These are phyloP conservation scores for Brachionus asplanchnoidis DNA, from an alignment of 1,140 invertebrate species.

Conservation along the genomic window DNA sequence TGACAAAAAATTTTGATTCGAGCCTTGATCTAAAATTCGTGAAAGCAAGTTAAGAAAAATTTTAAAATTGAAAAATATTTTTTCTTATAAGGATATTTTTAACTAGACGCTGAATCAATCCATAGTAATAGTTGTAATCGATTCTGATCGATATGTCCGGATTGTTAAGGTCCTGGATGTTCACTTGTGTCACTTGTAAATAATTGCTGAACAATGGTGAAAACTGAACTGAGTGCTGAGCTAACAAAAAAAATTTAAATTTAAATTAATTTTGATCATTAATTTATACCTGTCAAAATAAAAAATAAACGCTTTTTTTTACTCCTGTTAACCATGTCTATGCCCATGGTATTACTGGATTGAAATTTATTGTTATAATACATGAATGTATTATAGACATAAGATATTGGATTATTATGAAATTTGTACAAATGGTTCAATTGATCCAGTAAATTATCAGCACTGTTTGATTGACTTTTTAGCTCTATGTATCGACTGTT, in stretches of 20 bases:
- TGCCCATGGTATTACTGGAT: background rate
- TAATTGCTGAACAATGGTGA: slow-evolving; percentile 10
- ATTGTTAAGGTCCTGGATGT: background rate
- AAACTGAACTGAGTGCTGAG: background rate
- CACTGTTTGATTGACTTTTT: background rate
- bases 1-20: background rate
- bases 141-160: background rate
- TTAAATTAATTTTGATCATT: background rate
- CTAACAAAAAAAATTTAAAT: background rate
- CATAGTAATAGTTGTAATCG: slow-evolving; percentile 7
- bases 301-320: slow-evolving; percentile 37
- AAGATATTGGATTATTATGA: slow-evolving; percentile 21
- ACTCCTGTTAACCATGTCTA: background rate
- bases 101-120: slow-evolving; percentile 3
- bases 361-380: slow-evolving; percentile 39
- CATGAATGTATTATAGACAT: slow-evolving; percentile 23
- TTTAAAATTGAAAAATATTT: too few species aligned
- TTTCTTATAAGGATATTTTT: slow-evolving; percentile 24
- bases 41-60: background rate
- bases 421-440: slow-evolving; percentile 40
- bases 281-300: slow-evolving; percentile 8
- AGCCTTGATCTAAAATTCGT: slow-evolving; percentile 21
- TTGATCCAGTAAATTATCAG: slow-evolving; percentile 3
- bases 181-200: slow-evolving; percentile 12
- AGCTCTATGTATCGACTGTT: slow-evolving; percentile 22